Percentiles rank a stretch among this genome's conserved stretches.
Evolutionary conservation across 2,797 vertebrate species (phyloP).

Genomic region (Xenopus petersii): DNA sequence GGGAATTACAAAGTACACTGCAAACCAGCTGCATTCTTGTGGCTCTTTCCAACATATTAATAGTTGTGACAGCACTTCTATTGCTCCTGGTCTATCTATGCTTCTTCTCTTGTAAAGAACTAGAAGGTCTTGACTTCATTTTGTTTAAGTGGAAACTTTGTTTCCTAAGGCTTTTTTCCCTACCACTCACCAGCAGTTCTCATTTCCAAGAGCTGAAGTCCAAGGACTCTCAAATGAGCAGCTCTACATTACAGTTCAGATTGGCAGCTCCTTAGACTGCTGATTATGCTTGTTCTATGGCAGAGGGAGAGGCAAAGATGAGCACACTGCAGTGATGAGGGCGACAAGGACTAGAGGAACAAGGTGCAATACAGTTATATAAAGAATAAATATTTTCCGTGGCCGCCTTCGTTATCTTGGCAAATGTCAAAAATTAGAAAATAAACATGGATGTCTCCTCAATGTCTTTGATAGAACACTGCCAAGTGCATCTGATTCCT

Average conservation of each 20-base stretch:
- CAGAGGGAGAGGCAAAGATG: background rate
- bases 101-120: too few species aligned
- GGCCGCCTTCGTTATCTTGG: background rate
- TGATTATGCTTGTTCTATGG: too few species aligned
- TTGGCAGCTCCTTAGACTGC: too few species aligned
- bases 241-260: too few species aligned
- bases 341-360: background rate
- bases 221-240: too few species aligned
- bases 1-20: background rate
- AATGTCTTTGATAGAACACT: background rate
- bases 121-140: too few species aligned
- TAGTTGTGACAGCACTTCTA: too few species aligned
- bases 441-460: background rate
- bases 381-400: background rate
- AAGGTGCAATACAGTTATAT: background rate
- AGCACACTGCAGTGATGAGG: background rate
- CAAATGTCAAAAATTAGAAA: background rate
- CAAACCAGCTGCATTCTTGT: slow-evolving; percentile 1
- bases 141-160: too few species aligned
- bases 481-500: background rate
- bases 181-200: too few species aligned
- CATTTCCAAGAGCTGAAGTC: too few species aligned
- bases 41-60: background rate
- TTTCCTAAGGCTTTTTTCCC: too few species aligned
- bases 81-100: too few species aligned